Conservation (phyloP, 2,797 vertebrate species). For the Austrolebias charrua region DNA sequence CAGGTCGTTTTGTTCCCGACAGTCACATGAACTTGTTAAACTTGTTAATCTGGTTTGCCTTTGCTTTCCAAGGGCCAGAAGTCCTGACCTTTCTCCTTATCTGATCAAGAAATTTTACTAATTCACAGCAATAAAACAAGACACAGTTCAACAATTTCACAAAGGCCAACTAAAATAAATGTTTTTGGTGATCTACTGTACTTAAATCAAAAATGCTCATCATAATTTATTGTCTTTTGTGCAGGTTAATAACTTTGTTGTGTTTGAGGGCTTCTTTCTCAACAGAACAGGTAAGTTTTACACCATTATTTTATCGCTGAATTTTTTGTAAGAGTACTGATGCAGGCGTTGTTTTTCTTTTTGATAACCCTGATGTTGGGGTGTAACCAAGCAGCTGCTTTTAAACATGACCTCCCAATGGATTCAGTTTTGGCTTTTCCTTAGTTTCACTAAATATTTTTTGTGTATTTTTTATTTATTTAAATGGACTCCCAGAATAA, state of each 20-base stretch:
- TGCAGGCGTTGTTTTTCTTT: background rate
- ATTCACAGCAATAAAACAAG: background rate
- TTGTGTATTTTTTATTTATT: too few species aligned
- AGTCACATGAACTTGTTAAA: background rate
- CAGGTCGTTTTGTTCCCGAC: background rate
- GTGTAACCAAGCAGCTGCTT: too few species aligned
- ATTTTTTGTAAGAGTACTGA: background rate
- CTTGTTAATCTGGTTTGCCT: background rate
- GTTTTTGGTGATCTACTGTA: too few species aligned
- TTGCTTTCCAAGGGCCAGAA: too few species aligned
- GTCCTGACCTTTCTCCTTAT: background rate
- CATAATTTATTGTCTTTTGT: conserved; percentile 8
- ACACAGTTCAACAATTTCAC: background rate
- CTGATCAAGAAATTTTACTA: background rate
- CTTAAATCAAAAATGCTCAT: background rate
- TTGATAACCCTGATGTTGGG: background rate
- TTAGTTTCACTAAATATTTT: too few species aligned
- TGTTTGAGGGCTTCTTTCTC: conserved; percentile 91
- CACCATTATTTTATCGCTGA: background rate
- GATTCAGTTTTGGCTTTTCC: too few species aligned
- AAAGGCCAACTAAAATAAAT: background rate
- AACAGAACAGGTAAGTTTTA: conserved; percentile 80
- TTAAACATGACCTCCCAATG: too few species aligned
- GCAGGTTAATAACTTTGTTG: conserved; percentile 96
- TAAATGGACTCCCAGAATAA: background rate